These are phyloP conservation scores for Nanorana parkeri DNA, from an alignment of 2,113 vertebrate species.

Conservation along the genomic window DNA sequence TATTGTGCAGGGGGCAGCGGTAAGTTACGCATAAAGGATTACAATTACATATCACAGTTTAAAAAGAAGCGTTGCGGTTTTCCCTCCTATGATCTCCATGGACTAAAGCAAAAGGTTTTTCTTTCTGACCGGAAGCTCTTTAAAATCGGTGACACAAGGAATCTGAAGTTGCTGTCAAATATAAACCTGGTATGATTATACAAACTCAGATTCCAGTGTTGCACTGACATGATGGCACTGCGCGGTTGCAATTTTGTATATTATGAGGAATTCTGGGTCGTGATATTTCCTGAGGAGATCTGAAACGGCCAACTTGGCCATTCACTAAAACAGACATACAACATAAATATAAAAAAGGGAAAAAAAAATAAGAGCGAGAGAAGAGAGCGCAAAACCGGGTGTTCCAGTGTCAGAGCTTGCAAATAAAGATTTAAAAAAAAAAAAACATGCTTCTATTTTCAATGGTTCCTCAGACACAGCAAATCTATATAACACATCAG, in stretches of 20 bases:
- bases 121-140: neutral
- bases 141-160: constrained; percentile 59
- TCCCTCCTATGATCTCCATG: too few species aligned
- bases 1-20: too few species aligned
- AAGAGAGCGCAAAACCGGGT: constrained; percentile 70
- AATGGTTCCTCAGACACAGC: constrained; percentile 83
- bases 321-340: constrained; percentile 63
- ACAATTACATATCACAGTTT: too few species aligned
- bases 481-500: constrained; percentile 78
- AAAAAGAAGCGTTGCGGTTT: too few species aligned
- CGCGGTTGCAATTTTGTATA: constrained; percentile 63
- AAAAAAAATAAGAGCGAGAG: constrained; percentile 72
- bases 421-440: constrained; percentile 57
- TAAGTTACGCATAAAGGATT: too few species aligned
- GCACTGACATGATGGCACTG: constrained; percentile 73
- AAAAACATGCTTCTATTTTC: constrained; percentile 75
- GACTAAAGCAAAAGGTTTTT: too few species aligned
- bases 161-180: constrained; percentile 50
- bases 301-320: constrained; percentile 71
- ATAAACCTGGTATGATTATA: neutral
- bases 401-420: constrained; percentile 81
- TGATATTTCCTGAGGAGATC: constrained; percentile 86
- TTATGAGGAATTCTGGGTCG: constrained; percentile 66
- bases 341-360: constrained; percentile 64
- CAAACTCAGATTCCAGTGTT: constrained; percentile 57